Evolutionary conservation across 2,797 vertebrate species (phyloP).

Genomic region (Toxotes lorentzi): DNA sequence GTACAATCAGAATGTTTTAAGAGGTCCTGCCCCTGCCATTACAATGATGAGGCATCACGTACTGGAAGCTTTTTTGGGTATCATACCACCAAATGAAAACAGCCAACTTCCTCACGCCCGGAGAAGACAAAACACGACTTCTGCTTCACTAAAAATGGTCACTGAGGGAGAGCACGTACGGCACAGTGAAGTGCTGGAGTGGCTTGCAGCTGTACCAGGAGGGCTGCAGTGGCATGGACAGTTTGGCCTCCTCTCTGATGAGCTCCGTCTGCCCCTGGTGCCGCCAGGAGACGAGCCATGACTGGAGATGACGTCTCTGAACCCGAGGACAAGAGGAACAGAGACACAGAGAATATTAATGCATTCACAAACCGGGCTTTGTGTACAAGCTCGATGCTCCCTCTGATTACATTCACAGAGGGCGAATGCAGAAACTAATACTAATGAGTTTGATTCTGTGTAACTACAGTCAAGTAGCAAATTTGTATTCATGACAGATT

Average conservation of each 20-base stretch:
- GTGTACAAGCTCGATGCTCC: constrained; percentile 18
- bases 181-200: background rate
- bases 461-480: background rate
- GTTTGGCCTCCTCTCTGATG: background rate
- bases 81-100: constrained; percentile 58
- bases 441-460: background rate
- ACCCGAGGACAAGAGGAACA: constrained; percentile 22
- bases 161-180: constrained; percentile 44
- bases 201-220: background rate
- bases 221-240: background rate
- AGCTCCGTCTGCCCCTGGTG: constrained; percentile 4
- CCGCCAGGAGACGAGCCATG: constrained; percentile 24
- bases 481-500: background rate
- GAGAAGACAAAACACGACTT: constrained; percentile 39
- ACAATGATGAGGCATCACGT: constrained; percentile 37
- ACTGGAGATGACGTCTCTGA: constrained; percentile 20
- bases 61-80: constrained; percentile 42
- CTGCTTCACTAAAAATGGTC: constrained; percentile 19
- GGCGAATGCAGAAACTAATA: background rate
- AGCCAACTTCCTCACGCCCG: constrained; percentile 36
- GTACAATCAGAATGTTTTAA: constrained; percentile 33
- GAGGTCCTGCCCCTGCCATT: constrained; percentile 29
- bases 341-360: constrained; percentile 13
- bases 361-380: constrained; percentile 1
- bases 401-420: background rate